phyloP scores from a whole-genome alignment of 2,888 invertebrate genomes.

The Plusia festucae region DNA sequence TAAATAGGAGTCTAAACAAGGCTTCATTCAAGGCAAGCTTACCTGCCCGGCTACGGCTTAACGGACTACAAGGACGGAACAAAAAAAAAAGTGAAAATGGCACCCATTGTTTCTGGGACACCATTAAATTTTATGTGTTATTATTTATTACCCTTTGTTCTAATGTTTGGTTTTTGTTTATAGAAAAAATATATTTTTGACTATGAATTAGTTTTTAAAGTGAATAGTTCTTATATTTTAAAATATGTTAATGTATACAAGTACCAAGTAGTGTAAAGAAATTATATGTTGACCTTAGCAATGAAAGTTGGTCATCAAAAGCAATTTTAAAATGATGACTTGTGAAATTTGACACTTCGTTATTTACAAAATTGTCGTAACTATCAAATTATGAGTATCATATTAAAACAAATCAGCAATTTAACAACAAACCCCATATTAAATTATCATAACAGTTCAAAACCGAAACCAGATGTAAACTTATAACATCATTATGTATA shows the following conservation, averaged over 20 bases:
- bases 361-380: no score
- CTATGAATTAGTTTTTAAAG: slow-evolving; percentile 38
- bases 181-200: slow-evolving; percentile 42
- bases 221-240: slow-evolving; percentile 2
- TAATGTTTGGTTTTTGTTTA: slow-evolving; percentile 51
- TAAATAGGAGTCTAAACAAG: slow-evolving; percentile 56
- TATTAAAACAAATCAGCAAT: background rate
- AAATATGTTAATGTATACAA: background rate
- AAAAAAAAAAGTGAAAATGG: slow-evolving; percentile 71
- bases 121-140: slow-evolving; percentile 72
- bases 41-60: slow-evolving; percentile 71
- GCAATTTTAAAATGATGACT: background rate
- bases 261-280: background rate
- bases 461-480: background rate
- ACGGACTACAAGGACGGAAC: slow-evolving; percentile 72
- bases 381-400: background rate
- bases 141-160: slow-evolving; percentile 77
- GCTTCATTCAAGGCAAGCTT: slow-evolving; percentile 64
- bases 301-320: background rate
- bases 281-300: background rate
- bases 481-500: slow-evolving; percentile 1
- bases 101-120: slow-evolving; percentile 77
- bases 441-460: background rate
- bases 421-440: background rate
- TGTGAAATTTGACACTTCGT: background rate